Evolutionary conservation across 2,113 vertebrate species (phyloP).

Genomic region (Datnioides undecimradiatus): DNA sequence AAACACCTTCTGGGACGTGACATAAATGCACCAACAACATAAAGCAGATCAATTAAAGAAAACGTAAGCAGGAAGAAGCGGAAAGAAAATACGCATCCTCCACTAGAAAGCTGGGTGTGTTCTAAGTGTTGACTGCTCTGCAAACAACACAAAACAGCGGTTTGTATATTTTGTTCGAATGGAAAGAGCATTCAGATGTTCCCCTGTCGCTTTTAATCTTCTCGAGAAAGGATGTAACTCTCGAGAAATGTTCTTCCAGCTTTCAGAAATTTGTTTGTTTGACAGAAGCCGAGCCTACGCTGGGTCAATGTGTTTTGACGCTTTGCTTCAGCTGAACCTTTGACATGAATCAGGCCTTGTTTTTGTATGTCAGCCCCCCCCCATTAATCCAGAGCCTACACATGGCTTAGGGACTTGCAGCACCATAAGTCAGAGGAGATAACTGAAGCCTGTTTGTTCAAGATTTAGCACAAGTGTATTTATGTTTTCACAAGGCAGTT

Average conservation of each 20-base stretch:
- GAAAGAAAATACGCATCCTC: background rate
- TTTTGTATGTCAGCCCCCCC: conserved; percentile 26
- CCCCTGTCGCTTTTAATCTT: conserved; percentile 19
- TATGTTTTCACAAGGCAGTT: conserved; percentile 42
- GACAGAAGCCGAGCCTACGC: conserved; percentile 24
- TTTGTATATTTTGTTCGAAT: background rate
- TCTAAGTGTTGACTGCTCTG: background rate
- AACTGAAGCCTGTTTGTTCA: conserved; percentile 58
- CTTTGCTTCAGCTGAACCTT: conserved; percentile 44
- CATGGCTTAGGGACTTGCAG: conserved; percentile 17
- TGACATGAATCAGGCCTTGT: conserved; percentile 61
- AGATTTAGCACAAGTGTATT: conserved; percentile 57
- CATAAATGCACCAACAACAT: background rate
- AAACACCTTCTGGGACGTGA: background rate
- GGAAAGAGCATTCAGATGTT: conserved; percentile 29
- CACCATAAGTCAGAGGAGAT: conserved; percentile 41
- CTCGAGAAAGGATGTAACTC: background rate
- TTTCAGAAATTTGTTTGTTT: conserved; percentile 24
- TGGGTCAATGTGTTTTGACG: conserved; percentile 51
- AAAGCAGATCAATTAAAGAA: background rate
- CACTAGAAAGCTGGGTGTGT: background rate
- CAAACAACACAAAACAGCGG: conserved; percentile 7
- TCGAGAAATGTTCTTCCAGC: conserved; percentile 19
- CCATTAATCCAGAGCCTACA: conserved; percentile 43
- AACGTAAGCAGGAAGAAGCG: background rate